These are phyloP conservation scores for Polietes domitor DNA, from an alignment of 2,888 invertebrate genomes.

Conservation along the genomic window DNA sequence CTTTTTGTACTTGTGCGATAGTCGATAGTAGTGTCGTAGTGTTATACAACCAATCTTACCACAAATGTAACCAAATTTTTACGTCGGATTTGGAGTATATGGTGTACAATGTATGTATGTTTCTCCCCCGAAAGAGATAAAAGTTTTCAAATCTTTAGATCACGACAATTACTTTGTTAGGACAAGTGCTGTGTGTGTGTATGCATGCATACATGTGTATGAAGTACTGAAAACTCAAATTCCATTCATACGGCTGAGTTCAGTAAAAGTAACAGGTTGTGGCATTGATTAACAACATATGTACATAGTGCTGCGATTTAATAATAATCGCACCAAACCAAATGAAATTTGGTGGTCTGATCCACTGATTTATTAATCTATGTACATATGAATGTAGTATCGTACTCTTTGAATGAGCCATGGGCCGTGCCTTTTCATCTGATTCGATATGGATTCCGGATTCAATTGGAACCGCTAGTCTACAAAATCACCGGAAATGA, in stretches of 20 bases:
- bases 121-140: background rate
- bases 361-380: conserved; percentile 45
- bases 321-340: background rate
- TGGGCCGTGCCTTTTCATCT: too few relatives aligned
- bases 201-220: background rate
- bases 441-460: too few relatives aligned
- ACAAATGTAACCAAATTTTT: conserved; percentile 22
- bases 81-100: background rate
- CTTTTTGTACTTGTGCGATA: background rate
- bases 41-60: conserved; percentile 45
- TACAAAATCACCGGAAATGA: too few relatives aligned
- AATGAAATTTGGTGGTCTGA: background rate
- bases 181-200: background rate
- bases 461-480: too few relatives aligned
- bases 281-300: background rate
- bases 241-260: background rate
- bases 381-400: background rate
- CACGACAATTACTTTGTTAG: background rate
- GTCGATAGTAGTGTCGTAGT: background rate
- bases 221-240: background rate
- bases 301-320: too few relatives aligned
- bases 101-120: background rate
- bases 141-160: background rate
- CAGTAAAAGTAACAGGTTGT: conserved; percentile 17
- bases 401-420: too few relatives aligned